Evolutionary conservation across 1,140 invertebrate species (phyloP).

Genomic region (Leptinotarsa defecta): DNA sequence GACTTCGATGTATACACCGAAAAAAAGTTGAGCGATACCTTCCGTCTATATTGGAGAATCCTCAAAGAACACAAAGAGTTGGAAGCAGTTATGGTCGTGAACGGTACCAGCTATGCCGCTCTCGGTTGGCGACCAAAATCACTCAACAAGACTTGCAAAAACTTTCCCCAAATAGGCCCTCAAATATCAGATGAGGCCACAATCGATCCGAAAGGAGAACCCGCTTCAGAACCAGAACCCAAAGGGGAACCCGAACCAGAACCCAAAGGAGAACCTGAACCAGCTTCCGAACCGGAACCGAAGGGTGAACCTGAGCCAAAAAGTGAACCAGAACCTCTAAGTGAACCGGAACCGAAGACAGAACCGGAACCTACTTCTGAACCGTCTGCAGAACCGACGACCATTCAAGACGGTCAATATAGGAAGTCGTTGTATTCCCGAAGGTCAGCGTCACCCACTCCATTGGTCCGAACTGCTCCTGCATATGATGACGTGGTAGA

Average conservation of each 20-base stretch:
- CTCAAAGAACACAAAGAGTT: conserved; percentile 79
- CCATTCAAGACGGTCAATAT: conserved; percentile 44
- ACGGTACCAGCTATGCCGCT: conserved; percentile 84
- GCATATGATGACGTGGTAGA: conserved; percentile 59
- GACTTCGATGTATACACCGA: conserved; percentile 72
- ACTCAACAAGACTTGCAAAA: conserved; percentile 73
- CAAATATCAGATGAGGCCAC: conserved; percentile 42
- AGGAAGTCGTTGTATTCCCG: conserved; percentile 56
- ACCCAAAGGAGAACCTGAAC: conserved; percentile 50
- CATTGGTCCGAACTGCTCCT: conserved; percentile 43
- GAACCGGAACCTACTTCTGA: conserved; percentile 54
- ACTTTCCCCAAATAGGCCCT: conserved; percentile 70
- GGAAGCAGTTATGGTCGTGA: conserved; percentile 82
- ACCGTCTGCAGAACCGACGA: conserved; percentile 51
- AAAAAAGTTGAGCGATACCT: conserved; percentile 71
- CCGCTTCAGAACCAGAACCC: conserved; percentile 57
- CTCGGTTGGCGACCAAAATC: conserved; percentile 80
- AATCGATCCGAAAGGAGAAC: conserved; percentile 46
- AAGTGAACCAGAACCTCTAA: conserved; percentile 54
- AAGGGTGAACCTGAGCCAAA: conserved; percentile 51
- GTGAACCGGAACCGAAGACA: conserved; percentile 54
- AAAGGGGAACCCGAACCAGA: conserved; percentile 50
- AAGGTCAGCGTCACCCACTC: conserved; percentile 53
- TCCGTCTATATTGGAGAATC: conserved; percentile 82
- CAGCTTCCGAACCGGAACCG: conserved; percentile 52